Conservation (phyloP, 2,113 vertebrate species). For the Oncorhynchus clarkii region DNA sequence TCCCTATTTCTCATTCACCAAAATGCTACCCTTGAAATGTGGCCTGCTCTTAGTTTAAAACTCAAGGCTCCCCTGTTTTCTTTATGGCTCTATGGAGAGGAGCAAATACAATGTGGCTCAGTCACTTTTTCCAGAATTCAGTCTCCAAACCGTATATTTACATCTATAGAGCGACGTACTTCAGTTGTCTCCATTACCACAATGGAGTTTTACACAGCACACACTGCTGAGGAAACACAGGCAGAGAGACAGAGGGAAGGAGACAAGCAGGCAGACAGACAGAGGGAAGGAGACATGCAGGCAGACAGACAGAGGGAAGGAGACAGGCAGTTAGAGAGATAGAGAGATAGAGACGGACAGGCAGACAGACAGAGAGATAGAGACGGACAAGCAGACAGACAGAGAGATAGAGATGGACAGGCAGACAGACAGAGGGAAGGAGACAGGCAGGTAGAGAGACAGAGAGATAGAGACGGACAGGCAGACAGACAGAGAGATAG, state of each 20-base stretch:
- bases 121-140: slow-evolving; percentile 73
- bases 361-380: background rate
- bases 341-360: slow-evolving; percentile 18
- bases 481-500: slow-evolving; percentile 15
- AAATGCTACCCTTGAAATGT: slow-evolving; percentile 77
- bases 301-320: slow-evolving; percentile 13
- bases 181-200: slow-evolving; percentile 76
- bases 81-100: slow-evolving; percentile 54
- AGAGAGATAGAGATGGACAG: slow-evolving; percentile 11
- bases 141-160: slow-evolving; percentile 73
- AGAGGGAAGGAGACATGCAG: slow-evolving; percentile 9
- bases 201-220: slow-evolving; percentile 63
- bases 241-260: slow-evolving; percentile 2
- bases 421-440: background rate
- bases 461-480: slow-evolving; percentile 13
- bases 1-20: slow-evolving; percentile 70
- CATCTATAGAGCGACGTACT: slow-evolving; percentile 65
- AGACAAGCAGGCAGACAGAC: background rate
- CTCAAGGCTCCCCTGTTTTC: slow-evolving; percentile 58
- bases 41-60: slow-evolving; percentile 74
- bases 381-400: background rate
- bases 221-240: slow-evolving; percentile 71
- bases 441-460: background rate
- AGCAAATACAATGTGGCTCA: slow-evolving; percentile 66
- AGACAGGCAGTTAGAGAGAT: background rate